Percentiles rank a stretch among this genome's conserved stretches.
These are phyloP conservation scores for Drosophila fungiperda DNA, from an alignment of 2,888 invertebrate species.

Conservation along the genomic window DNA sequence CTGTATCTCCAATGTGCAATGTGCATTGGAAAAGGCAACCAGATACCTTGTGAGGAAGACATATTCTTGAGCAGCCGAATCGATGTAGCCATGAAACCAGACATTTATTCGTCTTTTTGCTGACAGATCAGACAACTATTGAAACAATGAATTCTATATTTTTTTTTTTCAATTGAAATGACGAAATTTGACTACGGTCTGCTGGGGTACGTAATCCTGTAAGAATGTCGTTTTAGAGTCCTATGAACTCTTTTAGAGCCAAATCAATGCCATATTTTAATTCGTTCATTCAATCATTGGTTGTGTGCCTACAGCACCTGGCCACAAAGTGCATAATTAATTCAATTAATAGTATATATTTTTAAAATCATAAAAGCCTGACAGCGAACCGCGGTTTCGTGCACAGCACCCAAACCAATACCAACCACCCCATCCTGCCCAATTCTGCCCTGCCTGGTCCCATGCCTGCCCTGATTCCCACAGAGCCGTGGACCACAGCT, in stretches of 20 bases:
- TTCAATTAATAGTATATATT: conserved; percentile 73
- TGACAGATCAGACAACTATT: background rate
- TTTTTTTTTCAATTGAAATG: background rate
- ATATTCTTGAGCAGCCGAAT: background rate
- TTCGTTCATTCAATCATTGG: background rate
- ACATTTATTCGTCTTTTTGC: background rate
- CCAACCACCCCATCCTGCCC: background rate
- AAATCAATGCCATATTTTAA: background rate
- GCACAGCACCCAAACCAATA: conserved; percentile 12
- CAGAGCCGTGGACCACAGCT: conserved; percentile 41
- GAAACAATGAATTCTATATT: background rate
- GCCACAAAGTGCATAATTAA: conserved; percentile 74
- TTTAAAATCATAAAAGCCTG: conserved; percentile 66
- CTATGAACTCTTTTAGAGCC: background rate
- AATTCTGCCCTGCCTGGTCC: background rate
- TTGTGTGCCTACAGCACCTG: conserved; percentile 36
- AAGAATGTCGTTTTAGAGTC: background rate
- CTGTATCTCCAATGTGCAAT: background rate
- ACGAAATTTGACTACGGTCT: background rate
- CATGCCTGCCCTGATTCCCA: conserved; percentile 16
- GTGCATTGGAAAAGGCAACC: background rate
- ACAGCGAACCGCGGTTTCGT: conserved; percentile 27
- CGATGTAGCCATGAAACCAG: background rate
- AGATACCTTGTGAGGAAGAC: background rate
- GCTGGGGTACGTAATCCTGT: background rate